Base-by-base conservation (phyloP, 2,797 vertebrate species). In the Odontamblyopus rebecca region DNA sequence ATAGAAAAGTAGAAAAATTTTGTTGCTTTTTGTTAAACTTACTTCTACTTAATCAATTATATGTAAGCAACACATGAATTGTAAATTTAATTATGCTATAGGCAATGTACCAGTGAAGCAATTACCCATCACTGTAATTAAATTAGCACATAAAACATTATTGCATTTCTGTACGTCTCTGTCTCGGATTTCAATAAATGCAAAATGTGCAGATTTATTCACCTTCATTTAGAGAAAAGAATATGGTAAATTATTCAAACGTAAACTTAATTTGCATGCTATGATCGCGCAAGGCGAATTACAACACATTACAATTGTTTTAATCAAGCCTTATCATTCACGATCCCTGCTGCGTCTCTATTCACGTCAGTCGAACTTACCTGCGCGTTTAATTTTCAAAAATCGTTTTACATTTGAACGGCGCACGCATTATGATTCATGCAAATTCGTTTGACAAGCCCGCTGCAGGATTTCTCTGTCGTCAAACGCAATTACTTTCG, bases 401-500 rank as follows among this genome's bases (percentile, higher is more conserved):
- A 19, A 69, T 48, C 2, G 0, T 38, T 79, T 60, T 54, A 16
- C 35, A 74, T 38, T 71, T 63, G 35, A 71, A 71, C 75, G 72
- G 77, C 71, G 56, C 72, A 8, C 74, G 75, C 71, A 16, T 78
- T 75, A 74, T 48, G 69, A 79, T 70, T 68, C 73, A 38, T 84
- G 78, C 88, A 90, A 85, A 87, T 90, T 82, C 87, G 83, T 82
- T 67, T 82, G 86, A 85, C 79, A 71, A 75, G 59, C 65, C 71
- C 77, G 70, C 75, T 85, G 82, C 88, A 76, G 87, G 79, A 84
- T 89, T 90, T 83, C 79, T 69, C 91, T 84, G 77, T 91, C 84
- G 81, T 87, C 88, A 88, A 83, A 91, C 11, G 89, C 83, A 92
- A 92, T 93, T 92, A 91, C 81, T 85, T 72, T 59, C 82, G 85